A percentile compares a stretch with the other conserved stretches of the same genome.
Evolutionary conservation across 2,888 invertebrate species (phyloP).

Genomic region (Criorhina ranunculi): DNA sequence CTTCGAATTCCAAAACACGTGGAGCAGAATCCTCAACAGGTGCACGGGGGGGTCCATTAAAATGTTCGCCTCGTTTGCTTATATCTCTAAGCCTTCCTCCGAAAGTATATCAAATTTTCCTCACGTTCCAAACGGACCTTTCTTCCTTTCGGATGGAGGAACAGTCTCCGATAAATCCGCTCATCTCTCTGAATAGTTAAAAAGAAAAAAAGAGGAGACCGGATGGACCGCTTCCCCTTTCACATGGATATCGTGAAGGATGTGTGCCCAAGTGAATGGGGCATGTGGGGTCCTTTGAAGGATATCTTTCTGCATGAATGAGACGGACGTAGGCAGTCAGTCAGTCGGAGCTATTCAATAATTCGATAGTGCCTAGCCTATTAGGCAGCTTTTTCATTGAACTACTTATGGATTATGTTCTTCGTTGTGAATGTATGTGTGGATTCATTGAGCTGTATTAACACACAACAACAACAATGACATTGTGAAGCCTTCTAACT

Average conservation of each 20-base stretch:
- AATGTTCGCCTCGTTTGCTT: slow-evolving; percentile 20
- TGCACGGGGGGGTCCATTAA: slow-evolving; percentile 9
- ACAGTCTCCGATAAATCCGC: slow-evolving; percentile 9
- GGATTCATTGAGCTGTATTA: slow-evolving; percentile 43
- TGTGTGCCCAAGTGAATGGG: background rate
- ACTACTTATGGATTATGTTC: slow-evolving; percentile 54
- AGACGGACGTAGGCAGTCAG: background rate
- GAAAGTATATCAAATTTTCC: slow-evolving; percentile 7
- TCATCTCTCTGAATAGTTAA: slow-evolving; percentile 20
- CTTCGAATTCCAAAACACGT: slow-evolving; percentile 9
- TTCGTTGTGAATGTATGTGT: background rate
- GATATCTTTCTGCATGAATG: slow-evolving; percentile 47
- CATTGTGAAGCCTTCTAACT: slow-evolving; percentile 7
- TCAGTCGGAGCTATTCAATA: slow-evolving; percentile 32
- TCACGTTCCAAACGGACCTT: slow-evolving; percentile 20
- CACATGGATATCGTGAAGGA: background rate
- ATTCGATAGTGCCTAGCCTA: slow-evolving; percentile 60
- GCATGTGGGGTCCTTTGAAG: slow-evolving; percentile 12
- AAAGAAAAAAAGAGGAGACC: background rate
- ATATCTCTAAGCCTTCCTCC: slow-evolving; percentile 23
- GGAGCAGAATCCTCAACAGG: slow-evolving; percentile 12
- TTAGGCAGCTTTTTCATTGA: slow-evolving; percentile 53
- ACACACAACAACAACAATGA: background rate
- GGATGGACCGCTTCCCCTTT: too few species aligned
- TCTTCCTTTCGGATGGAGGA: background rate